Conservation (phyloP, 1,140 invertebrate species). For the Acromyrmex echinatior region DNA sequence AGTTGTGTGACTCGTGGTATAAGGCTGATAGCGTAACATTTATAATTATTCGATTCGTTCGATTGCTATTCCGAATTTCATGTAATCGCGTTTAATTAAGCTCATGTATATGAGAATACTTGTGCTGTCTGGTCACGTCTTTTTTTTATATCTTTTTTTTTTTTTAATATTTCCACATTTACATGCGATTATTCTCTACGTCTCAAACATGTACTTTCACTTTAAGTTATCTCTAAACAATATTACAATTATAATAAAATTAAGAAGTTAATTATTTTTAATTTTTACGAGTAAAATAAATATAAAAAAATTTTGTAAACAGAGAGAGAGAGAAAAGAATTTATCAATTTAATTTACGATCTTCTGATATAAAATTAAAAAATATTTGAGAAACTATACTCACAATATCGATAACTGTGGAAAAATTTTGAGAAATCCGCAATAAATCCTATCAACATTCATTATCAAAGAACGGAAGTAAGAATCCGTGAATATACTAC, state of each 20-base stretch:
- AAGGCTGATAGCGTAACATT: conserved; percentile 35
- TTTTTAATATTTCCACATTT: background rate
- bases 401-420: background rate
- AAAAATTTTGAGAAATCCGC: conserved; percentile 30
- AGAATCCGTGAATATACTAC: conserved; percentile 42
- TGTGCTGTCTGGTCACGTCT: background rate
- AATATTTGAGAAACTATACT: background rate
- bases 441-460: conserved; percentile 1
- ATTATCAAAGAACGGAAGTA: conserved; percentile 71
- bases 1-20: conserved; percentile 38
- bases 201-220: conserved; percentile 4
- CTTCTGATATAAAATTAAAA: background rate
- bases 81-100: conserved; percentile 41
- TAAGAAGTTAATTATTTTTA: background rate
- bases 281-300: background rate
- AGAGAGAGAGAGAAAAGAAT: background rate
- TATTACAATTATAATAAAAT: background rate
- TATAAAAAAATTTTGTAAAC: background rate
- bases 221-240: conserved; percentile 24
- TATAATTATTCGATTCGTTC: conserved; percentile 26
- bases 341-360: background rate
- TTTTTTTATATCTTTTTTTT: background rate
- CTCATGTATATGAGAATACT: background rate
- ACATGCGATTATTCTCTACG: background rate
- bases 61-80: conserved; percentile 34